A percentile compares a stretch with the other conserved stretches of the same genome.
phyloP scores from a whole-genome alignment of 2,113 vertebrate species.

The Oncorhynchus tshawytscha region DNA sequence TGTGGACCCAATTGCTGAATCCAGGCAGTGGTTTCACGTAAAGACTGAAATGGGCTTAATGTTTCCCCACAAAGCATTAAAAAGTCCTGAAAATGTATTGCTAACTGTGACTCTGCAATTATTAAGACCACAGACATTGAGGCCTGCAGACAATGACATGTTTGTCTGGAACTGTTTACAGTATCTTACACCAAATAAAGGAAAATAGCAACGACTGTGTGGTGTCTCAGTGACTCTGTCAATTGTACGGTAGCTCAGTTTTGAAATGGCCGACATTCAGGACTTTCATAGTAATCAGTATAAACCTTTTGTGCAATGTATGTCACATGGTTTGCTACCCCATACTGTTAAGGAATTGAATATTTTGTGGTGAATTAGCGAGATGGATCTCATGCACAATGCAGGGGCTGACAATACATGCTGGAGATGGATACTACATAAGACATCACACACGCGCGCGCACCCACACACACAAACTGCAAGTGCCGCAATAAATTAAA shows the following conservation, averaged over 20 bases:
- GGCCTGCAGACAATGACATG: too few relatives aligned
- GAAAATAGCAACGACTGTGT: background rate
- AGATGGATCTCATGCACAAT: background rate
- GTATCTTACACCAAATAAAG: background rate
- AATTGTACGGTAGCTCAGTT: too few relatives aligned
- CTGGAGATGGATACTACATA: too few relatives aligned
- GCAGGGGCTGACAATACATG: too few relatives aligned
- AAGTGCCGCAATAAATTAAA: constrained; percentile 33
- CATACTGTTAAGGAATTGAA: background rate
- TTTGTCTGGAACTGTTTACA: background rate
- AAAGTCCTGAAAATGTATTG: constrained; percentile 39
- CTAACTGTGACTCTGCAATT: constrained; percentile 32
- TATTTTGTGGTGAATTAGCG: background rate
- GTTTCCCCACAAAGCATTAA: constrained; percentile 41
- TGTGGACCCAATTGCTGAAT: constrained; percentile 23
- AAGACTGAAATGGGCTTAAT: constrained; percentile 36
- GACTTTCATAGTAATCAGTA: too few relatives aligned
- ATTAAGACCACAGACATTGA: constrained; percentile 25
- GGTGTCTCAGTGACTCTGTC: too few relatives aligned
- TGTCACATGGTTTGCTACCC: background rate
- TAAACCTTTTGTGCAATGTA: background rate
- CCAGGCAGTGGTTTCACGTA: constrained; percentile 52
- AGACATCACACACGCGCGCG: background rate
- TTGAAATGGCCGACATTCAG: too few relatives aligned
- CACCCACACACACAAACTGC: constrained; percentile 6